Percentiles rank a stretch among this genome's conserved stretches.
phyloP scores from a whole-genome alignment of 1,140 invertebrate species.

The Archivesica marissinica region DNA sequence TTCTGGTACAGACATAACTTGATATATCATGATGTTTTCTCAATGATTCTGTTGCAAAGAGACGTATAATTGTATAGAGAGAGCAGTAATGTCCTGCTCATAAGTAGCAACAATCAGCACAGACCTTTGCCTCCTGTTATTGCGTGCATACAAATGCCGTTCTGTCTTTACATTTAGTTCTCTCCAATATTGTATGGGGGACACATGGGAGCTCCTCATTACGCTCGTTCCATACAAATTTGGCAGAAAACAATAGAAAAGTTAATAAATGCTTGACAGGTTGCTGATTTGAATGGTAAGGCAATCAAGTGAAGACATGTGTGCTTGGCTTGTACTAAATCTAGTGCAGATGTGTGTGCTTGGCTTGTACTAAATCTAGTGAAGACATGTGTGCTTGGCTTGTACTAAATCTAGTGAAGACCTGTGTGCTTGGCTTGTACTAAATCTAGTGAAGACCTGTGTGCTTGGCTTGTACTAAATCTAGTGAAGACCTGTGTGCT shows the following conservation, averaged over 20 bases:
- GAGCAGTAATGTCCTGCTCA: too few species aligned
- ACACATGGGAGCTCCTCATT: slow-evolving; percentile 1
- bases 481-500: too few species aligned
- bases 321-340: neutral
- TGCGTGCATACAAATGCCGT: slow-evolving; percentile 18
- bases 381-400: neutral
- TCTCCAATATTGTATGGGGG: neutral
- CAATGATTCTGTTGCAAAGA: too few species aligned
- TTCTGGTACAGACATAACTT: too few species aligned
- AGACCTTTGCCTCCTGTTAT: too few species aligned
- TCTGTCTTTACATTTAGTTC: slow-evolving; percentile 17
- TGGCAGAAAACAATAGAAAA: slow-evolving; percentile 25
- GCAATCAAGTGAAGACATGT: neutral
- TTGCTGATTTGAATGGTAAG: neutral
- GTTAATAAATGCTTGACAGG: neutral
- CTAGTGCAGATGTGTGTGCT: neutral
- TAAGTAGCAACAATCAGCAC: too few species aligned
- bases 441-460: neutral
- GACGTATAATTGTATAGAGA: too few species aligned
- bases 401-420: neutral
- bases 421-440: neutral
- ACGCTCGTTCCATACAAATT: neutral
- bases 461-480: neutral
- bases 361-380: neutral
- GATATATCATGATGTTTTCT: too few species aligned